Evolutionary conservation across 2,113 vertebrate species (phyloP).

Genomic region (Dromiciops gliroides): DNA sequence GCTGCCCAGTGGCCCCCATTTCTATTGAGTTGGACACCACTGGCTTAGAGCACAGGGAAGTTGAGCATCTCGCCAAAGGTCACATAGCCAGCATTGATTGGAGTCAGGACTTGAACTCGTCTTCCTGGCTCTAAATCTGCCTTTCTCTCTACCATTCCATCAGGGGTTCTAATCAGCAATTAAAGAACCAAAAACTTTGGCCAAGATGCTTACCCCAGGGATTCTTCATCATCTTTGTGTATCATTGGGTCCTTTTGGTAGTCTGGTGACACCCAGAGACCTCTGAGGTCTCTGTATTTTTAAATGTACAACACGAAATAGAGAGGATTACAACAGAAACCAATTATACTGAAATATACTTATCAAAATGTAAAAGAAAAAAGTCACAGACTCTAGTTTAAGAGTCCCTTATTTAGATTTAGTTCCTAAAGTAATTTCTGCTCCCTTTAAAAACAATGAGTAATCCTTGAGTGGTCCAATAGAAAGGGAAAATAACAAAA

Average conservation of each 20-base stretch:
- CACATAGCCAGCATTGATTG: neutral
- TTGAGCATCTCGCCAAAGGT: neutral
- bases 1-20: neutral
- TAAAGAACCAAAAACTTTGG: neutral
- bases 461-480: conserved; percentile 6
- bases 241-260: neutral
- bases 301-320: neutral
- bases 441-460: neutral
- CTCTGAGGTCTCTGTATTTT: neutral
- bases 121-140: neutral
- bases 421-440: neutral
- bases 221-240: neutral
- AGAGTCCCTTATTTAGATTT: neutral
- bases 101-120: neutral
- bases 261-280: neutral
- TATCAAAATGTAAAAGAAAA: neutral
- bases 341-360: neutral
- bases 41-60: neutral
- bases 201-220: neutral
- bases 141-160: neutral
- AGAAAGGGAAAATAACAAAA: conserved; percentile 27
- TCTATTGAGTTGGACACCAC: neutral
- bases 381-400: neutral
- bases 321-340: neutral
- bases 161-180: neutral